A percentile compares a stretch with the other conserved stretches of the same genome.
Evolutionary conservation across 2,888 invertebrate genomes (phyloP).

Genomic region (Alloscopus bannaensis): DNA sequence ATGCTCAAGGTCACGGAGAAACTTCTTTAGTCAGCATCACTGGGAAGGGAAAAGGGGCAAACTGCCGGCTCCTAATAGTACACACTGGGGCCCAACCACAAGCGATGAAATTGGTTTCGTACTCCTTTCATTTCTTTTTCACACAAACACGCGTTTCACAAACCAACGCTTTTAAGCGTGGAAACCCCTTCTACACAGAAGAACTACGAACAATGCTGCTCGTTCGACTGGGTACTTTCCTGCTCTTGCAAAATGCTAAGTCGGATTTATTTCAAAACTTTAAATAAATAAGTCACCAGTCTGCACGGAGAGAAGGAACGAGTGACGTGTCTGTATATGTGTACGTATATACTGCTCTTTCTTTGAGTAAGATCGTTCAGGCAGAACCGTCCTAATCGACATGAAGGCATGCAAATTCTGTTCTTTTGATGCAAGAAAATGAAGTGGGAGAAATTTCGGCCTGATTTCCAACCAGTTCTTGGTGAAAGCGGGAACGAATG

Average conservation of each 20-base stretch:
- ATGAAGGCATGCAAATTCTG: conserved; percentile 7
- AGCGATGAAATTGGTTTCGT: neutral
- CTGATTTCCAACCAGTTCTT: neutral
- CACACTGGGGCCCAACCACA: neutral
- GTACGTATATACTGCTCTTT: neutral
- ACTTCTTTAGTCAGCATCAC: neutral
- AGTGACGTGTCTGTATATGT: neutral
- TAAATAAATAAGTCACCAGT: conserved; percentile 24
- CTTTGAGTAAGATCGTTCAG: neutral
- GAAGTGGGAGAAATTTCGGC: neutral
- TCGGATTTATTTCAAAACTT: conserved; percentile 29
- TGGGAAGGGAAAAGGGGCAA: no score
- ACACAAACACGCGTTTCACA: no score
- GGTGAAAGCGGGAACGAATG: no score
- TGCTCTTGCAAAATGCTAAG: conserved; percentile 9
- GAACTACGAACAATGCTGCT: no score
- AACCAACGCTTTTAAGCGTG: no score
- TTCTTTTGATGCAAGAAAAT: neutral
- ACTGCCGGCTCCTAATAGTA: neutral
- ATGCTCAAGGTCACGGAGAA: conserved; percentile 6
- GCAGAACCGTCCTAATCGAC: neutral
- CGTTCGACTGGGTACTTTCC: neutral
- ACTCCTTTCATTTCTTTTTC: neutral
- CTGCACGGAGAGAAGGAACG: neutral
- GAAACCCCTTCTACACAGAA: no score